Evolutionary conservation across 1,140 invertebrate genomes (phyloP), one percentile per base, ranked within the genome.

Genomic region (Saccostrea glomerata): DNA sequence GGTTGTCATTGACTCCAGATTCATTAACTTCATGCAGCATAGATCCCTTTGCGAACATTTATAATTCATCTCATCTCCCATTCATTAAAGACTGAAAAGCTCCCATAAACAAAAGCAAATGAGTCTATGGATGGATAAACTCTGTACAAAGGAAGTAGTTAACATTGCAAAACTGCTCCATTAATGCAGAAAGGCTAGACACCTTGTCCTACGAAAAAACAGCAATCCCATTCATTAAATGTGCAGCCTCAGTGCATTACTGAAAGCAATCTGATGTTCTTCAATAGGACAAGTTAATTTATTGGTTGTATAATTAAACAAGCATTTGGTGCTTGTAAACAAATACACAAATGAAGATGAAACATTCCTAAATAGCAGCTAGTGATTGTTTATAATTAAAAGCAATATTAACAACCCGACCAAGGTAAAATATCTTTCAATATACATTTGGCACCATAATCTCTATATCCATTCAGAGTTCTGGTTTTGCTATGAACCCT

Each of bases 51-150:
- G 25, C 11, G 17, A 25, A 77, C 70, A 77, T 77, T 77, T 77
- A 77, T 77, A 77, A 77, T 77, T 77, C 70, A 77, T 77, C 25
- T 77, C 70, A 36, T 77, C 70, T 77, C 70, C 70, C 70, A 77
- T 77, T 77, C 70, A 77, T 77, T 77, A 77, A 77, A 36, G 70
- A 40, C 70, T 36, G 70, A 36, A 77, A 77, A 30, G 25, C 70
- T 4, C 70, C 30, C 23, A 11, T 30, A 77, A 77, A 77, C 30
- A 77, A 77, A 36, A 77, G 70, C 25, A 77, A 77, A 77, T 77
- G 25, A 77, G 30, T 77, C 70, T 17, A 77, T 77, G 70, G 70
- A 77, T 77, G 70, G 70, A 77, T 77, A 77, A 77, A 36, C 70
- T 15, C 70, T 77, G 70, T 77, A 77, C 70, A 25, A 30, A 77